phyloP scores from a whole-genome alignment of 2,797 vertebrate species.

The Siniperca obscura region DNA sequence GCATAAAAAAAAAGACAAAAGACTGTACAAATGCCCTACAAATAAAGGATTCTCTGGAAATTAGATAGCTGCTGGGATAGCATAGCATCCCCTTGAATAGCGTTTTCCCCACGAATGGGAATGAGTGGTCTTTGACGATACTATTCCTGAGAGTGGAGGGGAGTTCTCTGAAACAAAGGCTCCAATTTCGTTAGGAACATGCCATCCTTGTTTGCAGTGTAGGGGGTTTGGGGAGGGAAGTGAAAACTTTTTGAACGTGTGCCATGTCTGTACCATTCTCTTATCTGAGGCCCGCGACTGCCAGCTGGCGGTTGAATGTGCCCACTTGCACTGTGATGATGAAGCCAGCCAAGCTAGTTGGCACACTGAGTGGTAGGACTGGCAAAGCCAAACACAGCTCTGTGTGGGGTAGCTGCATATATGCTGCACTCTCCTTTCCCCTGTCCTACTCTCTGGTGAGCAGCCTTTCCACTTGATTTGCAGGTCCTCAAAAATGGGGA shows the following conservation, averaged over 20 bases:
- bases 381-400: conserved; percentile 78
- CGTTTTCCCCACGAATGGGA: conserved; percentile 78
- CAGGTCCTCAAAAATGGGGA: conserved; percentile 29
- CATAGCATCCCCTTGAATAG: conserved; percentile 78
- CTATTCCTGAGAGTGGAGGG: conserved; percentile 88
- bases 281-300: conserved; percentile 89
- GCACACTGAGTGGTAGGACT: conserved; percentile 77
- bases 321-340: conserved; percentile 85
- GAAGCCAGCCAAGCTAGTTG: conserved; percentile 86
- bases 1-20: conserved; percentile 58
- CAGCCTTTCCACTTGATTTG: conserved; percentile 45
- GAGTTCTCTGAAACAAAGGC: conserved; percentile 87
- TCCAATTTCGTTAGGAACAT: conserved; percentile 87
- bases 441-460: conserved; percentile 36
- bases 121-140: conserved; percentile 85
- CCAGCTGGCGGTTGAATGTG: conserved; percentile 90
- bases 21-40: conserved; percentile 50
- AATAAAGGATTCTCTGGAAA: conserved; percentile 69
- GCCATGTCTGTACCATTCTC: conserved; percentile 89
- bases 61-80: conserved; percentile 67
- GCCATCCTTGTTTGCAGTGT: conserved; percentile 88
- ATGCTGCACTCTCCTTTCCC: conserved; percentile 39
- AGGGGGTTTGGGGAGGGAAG: conserved; percentile 88
- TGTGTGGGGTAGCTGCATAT: conserved; percentile 71
- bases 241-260: conserved; percentile 91